Conservation (phyloP, 2,113 vertebrate genomes). For the Todiramphus chloris region DNA sequence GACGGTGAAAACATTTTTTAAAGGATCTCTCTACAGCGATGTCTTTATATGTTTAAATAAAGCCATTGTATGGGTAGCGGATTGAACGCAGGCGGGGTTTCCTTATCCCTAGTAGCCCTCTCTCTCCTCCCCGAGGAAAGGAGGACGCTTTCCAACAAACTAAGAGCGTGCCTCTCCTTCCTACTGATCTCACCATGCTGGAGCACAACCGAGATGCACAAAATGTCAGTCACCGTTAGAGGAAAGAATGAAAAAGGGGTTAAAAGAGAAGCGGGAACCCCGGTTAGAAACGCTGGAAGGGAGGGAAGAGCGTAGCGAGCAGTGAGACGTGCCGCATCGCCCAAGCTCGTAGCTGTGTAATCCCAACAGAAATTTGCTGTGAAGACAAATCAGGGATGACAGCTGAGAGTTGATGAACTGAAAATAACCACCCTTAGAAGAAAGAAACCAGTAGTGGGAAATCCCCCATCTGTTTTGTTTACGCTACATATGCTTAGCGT, state of each 20-base stretch:
- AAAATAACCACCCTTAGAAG: conserved; percentile 24
- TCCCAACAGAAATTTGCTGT: neutral
- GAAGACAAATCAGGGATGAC: neutral
- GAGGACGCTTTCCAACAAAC: neutral
- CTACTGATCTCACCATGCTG: neutral
- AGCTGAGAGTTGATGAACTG: conserved; percentile 56
- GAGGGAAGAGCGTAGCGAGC: neutral
- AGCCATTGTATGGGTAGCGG: conserved; percentile 13
- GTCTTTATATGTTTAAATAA: neutral
- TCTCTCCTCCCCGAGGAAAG: neutral
- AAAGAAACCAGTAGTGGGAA: conserved; percentile 38
- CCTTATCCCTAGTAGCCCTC: neutral
- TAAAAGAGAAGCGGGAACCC: neutral
- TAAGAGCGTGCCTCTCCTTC: neutral
- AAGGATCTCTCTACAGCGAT: neutral
- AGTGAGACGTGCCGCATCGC: neutral
- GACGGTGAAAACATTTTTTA: conserved; percentile 22
- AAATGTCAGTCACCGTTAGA: conserved; percentile 36
- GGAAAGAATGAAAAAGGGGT: neutral
- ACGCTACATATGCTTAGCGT: neutral
- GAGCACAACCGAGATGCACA: neutral
- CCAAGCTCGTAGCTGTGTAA: neutral
- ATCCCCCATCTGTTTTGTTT: conserved; percentile 38
- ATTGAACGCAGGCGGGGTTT: neutral
- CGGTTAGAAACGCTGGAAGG: neutral